Evolutionary conservation across 1,140 invertebrate species (phyloP).

Genomic region (Megalonaias nervosa): DNA sequence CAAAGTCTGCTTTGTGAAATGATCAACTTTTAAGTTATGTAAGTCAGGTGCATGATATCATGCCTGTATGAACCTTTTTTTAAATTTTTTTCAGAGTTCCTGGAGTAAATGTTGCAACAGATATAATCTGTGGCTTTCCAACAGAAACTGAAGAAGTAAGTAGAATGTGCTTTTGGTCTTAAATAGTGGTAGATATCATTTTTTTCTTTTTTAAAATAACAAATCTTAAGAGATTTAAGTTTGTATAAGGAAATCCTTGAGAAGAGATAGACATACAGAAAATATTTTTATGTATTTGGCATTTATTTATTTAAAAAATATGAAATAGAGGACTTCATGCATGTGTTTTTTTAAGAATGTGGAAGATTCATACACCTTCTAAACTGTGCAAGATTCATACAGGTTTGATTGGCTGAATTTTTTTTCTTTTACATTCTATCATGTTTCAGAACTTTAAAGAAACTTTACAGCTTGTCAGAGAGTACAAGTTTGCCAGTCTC

Average conservation of each 20-base stretch:
- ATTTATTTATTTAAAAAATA: not conserved
- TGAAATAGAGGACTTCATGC: too few relatives aligned
- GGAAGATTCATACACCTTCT: not conserved
- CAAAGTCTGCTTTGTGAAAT: too few relatives aligned
- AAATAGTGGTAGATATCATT: not conserved
- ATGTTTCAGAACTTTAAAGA: conserved; percentile 85
- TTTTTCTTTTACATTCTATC: not conserved
- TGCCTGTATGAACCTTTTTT: not conserved
- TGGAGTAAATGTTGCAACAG: conserved; percentile 94
- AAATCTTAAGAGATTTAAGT: not conserved
- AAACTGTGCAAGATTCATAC: not conserved
- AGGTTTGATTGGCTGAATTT: not conserved
- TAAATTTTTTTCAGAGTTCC: conserved; percentile 77
- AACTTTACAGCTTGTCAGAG: conserved; percentile 86
- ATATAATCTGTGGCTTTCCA: conserved; percentile 99
- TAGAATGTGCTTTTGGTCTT: not conserved
- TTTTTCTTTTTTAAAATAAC: not conserved
- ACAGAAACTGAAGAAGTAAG: conserved; percentile 87
- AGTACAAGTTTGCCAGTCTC: conserved; percentile 93
- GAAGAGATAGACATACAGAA: not conserved
- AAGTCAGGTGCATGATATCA: too few relatives aligned
- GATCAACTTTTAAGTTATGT: too few relatives aligned
- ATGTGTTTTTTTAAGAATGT: too few relatives aligned
- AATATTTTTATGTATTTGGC: not conserved
- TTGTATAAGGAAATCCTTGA: not conserved